phyloP scores from a whole-genome alignment of 2,888 invertebrate genomes.

The Trilocha varians region DNA sequence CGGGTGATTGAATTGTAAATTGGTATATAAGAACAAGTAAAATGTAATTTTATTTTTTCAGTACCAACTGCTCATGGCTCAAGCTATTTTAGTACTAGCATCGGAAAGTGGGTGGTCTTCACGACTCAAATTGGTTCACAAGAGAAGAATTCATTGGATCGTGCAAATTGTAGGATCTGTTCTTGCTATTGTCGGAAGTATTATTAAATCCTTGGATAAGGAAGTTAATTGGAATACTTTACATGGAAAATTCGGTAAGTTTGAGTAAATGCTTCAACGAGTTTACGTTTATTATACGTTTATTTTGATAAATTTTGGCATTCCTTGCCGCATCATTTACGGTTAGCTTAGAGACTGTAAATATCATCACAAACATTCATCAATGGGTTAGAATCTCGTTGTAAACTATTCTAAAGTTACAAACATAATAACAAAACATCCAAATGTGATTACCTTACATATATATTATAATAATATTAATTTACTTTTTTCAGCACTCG shows the following conservation, averaged over 20 bases:
- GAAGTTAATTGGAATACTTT: conserved; percentile 32
- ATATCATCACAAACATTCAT: not conserved
- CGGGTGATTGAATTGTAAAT: too few species aligned
- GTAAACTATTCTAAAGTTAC: not conserved
- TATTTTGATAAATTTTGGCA: too few species aligned
- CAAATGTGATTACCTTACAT: not conserved
- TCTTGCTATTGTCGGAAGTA: conserved; percentile 42
- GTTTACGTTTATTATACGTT: too few species aligned
- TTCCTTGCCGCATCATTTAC: too few species aligned
- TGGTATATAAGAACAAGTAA: too few species aligned
- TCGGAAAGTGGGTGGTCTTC: conserved; percentile 47
- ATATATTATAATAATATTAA: not conserved
- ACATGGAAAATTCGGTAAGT: conserved; percentile 44
- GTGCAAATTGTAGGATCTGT: conserved; percentile 45
- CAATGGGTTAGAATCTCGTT: not conserved
- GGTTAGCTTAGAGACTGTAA: too few species aligned
- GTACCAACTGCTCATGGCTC: conserved; percentile 56
- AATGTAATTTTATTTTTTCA: conserved; percentile 22
- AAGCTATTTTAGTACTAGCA: conserved; percentile 44
- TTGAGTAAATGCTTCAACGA: not conserved
- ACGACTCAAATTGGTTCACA: conserved; percentile 38
- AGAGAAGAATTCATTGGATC: conserved; percentile 44
- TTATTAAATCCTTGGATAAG: conserved; percentile 39
- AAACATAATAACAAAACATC: not conserved
- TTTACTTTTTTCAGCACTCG: conserved; percentile 27